phyloP scores from a whole-genome alignment of 2,113 vertebrate genomes.

The Dolichallabes microphthalmus region DNA sequence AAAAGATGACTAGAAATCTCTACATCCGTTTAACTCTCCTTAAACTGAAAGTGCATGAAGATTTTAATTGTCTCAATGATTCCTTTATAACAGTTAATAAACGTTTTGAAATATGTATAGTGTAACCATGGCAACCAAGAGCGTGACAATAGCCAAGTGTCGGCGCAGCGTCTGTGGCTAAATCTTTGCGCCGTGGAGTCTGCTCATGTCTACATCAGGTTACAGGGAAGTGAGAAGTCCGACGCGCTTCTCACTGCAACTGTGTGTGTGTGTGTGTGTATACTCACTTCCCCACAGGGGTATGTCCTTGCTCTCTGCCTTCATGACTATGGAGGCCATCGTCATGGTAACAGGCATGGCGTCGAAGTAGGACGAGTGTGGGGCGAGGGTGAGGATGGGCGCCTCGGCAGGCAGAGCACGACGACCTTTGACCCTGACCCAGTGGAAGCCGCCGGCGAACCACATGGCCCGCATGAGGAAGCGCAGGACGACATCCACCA shows the following conservation, averaged over 20 bases:
- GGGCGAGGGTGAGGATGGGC: conserved; percentile 87
- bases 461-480: conserved; percentile 93
- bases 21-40: no score
- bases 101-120: neutral
- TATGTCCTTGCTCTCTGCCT: conserved; percentile 92
- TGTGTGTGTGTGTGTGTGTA: neutral
- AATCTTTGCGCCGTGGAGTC: no score
- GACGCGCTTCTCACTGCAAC: neutral
- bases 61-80: neutral
- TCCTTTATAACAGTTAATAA: neutral
- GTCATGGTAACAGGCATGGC: conserved; percentile 96
- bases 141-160: neutral
- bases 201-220: neutral
- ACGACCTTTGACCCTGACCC: conserved; percentile 85
- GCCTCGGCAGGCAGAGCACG: conserved; percentile 78
- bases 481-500: conserved; percentile 81
- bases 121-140: neutral
- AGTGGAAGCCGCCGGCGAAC: conserved; percentile 95
- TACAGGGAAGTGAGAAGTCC: neutral
- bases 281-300: conserved; percentile 98
- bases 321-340: conserved; percentile 93
- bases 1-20: neutral
- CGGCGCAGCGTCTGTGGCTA: neutral
- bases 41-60: neutral
- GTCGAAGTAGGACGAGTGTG: conserved; percentile 95